Percentiles rank a stretch among this genome's conserved stretches.
Conservation (phyloP, 2,113 vertebrate genomes). For the Apus apus region DNA sequence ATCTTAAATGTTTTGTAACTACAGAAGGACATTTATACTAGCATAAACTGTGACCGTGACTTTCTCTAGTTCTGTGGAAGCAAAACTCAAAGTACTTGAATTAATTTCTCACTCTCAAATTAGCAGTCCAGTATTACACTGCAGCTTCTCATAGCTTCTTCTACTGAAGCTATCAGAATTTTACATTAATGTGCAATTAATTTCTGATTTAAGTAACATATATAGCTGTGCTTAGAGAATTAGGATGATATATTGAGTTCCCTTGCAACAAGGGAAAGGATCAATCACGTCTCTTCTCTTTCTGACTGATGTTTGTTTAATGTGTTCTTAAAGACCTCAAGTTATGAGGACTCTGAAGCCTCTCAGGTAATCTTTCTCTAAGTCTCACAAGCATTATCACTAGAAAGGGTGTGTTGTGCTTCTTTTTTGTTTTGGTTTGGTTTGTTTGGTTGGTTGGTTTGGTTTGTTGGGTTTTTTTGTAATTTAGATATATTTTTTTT, state of each 20-base stretch:
- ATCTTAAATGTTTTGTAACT: not conserved
- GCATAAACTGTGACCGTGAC: not conserved
- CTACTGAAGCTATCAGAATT: not conserved
- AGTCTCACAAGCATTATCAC: not conserved
- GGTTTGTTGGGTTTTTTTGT: too few species aligned
- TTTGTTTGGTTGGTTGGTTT: too few species aligned
- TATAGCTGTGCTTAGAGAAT: not conserved
- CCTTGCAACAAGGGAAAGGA: not conserved
- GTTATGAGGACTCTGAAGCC: not conserved
- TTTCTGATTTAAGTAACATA: not conserved
- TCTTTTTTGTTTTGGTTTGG: too few species aligned
- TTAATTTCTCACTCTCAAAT: not conserved
- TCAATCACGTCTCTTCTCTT: not conserved
- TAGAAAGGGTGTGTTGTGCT: too few species aligned
- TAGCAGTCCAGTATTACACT: not conserved
- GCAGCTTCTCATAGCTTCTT: not conserved
- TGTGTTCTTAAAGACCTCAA: not conserved
- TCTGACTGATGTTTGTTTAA: not conserved
- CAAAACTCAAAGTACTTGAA: not conserved
- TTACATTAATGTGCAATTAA: not conserved
- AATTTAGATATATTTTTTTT: not conserved
- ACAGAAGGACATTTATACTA: not conserved
- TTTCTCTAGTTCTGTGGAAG: not conserved
- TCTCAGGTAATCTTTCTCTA: not conserved
- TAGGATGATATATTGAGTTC: not conserved